Percentiles rank a stretch among this genome's conserved stretches.
phyloP scores from a whole-genome alignment of 2,797 vertebrate genomes.

The Arnoldichthys spilopterus region DNA sequence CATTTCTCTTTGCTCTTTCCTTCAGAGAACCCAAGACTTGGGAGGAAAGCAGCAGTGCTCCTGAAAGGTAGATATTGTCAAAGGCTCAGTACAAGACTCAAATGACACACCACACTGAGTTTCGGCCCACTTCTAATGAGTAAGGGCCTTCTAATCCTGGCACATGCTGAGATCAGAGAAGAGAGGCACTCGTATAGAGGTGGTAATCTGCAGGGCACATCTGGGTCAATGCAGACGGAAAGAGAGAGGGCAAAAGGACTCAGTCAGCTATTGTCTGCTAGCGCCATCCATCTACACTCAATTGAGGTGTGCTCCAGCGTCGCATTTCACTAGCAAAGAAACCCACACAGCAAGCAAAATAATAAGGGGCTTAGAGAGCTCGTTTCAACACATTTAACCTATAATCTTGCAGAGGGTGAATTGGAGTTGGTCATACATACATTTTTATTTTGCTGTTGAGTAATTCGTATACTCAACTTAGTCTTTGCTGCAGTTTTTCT shows the following conservation, averaged over 20 bases:
- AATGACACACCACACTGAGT: conserved; percentile 59
- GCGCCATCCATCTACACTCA: conserved; percentile 18
- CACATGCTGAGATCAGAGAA: conserved; percentile 62
- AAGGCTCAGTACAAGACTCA: conserved; percentile 50
- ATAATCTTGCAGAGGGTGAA: background rate
- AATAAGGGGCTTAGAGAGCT: background rate
- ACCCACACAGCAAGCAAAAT: background rate
- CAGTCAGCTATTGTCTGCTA: conserved; percentile 44
- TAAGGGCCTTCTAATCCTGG: conserved; percentile 53
- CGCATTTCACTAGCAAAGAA: background rate
- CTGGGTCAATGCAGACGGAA: conserved; percentile 54
- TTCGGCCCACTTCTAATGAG: conserved; percentile 50
- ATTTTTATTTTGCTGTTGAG: conserved; percentile 2
- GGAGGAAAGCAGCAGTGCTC: conserved; percentile 56
- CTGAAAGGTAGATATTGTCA: conserved; percentile 36
- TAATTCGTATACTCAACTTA: background rate
- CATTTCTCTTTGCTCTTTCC: conserved; percentile 48
- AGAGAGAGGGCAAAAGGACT: conserved; percentile 20
- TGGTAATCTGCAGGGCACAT: conserved; percentile 58
- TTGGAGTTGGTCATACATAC: background rate
- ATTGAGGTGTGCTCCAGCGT: background rate
- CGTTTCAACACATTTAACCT: background rate
- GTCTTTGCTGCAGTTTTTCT: background rate
- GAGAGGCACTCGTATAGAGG: conserved; percentile 51
- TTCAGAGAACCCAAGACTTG: conserved; percentile 62